Base-by-base conservation (phyloP, 23 tunicate species). In the Halocynthia aurantium region DNA sequence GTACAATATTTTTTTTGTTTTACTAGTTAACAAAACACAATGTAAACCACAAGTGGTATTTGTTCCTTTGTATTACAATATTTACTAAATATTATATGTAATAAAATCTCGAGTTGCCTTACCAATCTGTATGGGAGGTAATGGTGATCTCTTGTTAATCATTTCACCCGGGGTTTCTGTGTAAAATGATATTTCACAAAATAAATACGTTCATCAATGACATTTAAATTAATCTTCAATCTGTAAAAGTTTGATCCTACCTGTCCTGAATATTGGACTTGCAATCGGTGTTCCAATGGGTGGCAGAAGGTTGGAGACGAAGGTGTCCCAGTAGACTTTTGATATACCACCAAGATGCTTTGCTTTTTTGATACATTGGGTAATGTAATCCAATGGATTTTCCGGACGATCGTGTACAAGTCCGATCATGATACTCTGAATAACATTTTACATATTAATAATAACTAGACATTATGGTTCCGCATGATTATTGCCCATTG, bases 381-480 rank as follows among this genome's bases (percentile, higher is more conserved):
- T 9, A 8, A 87, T 82, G 57, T 64, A 87, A 9, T 19, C 57
- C 7, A 82, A 62, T 53, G 93, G 86, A 77, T 87, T 86, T 49
- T 82, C 86, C 21, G 93, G 93, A 11, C 83, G 76, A 21, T 82
- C 86, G 53, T 87, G 93, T 7, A 87, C 61, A 21, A 87, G 82
- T 21, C 93, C 93, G 64, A 82, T 82, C 86, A 87, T 60, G 44
- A 87, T 73, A 44, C 93, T 82, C 93, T 87, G 19, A 62, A 51
- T 8, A 68, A n/a, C 72, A 68, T 68, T 40, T 2, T 15, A 17
- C 13, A 15, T 31, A 31, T 31, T 31, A 31, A 31, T 31, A 31
- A 31, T 31, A 31, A 31, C 44, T 31, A 31, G 44, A 31, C 44
- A 31, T 31, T 31, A 31, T 31, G 44, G 44, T 31, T 31, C 44